Conservation (phyloP, 2,797 vertebrate genomes). For the Salarias fasciatus region DNA sequence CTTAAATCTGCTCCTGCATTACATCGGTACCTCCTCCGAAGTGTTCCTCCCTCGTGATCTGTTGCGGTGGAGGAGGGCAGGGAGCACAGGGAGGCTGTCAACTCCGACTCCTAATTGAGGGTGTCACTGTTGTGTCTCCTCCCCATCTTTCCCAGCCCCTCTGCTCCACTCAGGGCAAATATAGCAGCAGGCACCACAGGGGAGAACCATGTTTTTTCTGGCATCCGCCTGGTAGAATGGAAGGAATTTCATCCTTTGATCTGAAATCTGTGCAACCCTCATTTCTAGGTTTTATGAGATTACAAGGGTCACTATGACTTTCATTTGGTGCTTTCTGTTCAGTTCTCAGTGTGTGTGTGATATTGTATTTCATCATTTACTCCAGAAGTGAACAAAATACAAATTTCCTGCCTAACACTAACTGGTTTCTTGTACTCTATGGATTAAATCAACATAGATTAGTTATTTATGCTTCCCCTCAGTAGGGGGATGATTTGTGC, state of each 20-base stretch:
- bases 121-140: slow-evolving; percentile 58
- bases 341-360: slow-evolving; percentile 10
- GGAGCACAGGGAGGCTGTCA: slow-evolving; percentile 32
- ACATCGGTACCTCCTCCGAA: slow-evolving; percentile 12
- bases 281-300: slow-evolving; percentile 44
- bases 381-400: no score
- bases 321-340: slow-evolving; percentile 14
- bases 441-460: slow-evolving; percentile 25
- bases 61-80: slow-evolving; percentile 1
- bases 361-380: no score
- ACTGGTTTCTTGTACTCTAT: slow-evolving; percentile 3
- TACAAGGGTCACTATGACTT: slow-evolving; percentile 11
- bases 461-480: slow-evolving; percentile 20
- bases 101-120: slow-evolving; percentile 56
- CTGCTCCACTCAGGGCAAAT: slow-evolving; percentile 55
- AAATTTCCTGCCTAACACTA: no score
- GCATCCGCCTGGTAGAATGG: slow-evolving; percentile 30
- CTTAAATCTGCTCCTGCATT: neutral
- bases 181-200: slow-evolving; percentile 69
- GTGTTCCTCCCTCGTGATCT: slow-evolving; percentile 18
- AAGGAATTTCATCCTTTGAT: slow-evolving; percentile 63
- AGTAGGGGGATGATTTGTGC: slow-evolving; percentile 33
- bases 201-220: slow-evolving; percentile 64
- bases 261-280: slow-evolving; percentile 25
- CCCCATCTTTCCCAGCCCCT: slow-evolving; percentile 68